Evolutionary conservation across 1,140 invertebrate genomes (phyloP).

Genomic region (Danaus plexippus): DNA sequence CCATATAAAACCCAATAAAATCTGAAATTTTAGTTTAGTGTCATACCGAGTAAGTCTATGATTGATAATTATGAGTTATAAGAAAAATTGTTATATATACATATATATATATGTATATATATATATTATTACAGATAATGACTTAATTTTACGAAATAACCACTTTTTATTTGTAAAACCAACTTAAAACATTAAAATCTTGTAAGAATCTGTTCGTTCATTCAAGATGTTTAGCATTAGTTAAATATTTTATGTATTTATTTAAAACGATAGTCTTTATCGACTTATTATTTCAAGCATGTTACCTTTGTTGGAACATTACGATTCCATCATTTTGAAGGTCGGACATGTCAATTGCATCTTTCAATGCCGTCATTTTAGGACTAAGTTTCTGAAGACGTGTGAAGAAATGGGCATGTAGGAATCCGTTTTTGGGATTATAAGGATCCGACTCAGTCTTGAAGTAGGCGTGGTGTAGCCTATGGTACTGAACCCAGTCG

Average conservation of each 20-base stretch:
- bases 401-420: constrained; percentile 85
- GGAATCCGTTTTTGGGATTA: constrained; percentile 88
- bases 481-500: constrained; percentile 85
- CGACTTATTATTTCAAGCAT: background rate
- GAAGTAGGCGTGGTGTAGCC: constrained; percentile 91
- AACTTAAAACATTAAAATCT: too few species aligned
- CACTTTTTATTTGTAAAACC: too few species aligned
- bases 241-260: too few species aligned
- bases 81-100: too few species aligned
- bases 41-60: too few species aligned
- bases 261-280: constrained; percentile 3
- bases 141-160: too few species aligned
- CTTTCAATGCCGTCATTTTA: constrained; percentile 79
- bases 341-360: constrained; percentile 88
- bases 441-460: constrained; percentile 93
- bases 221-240: too few species aligned
- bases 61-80: too few species aligned
- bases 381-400: constrained; percentile 80
- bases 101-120: too few species aligned
- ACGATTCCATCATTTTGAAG: constrained; percentile 87
- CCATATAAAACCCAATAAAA: constrained; percentile 80
- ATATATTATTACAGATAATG: too few species aligned
- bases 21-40: constrained; percentile 60
- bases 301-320: constrained; percentile 80
- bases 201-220: too few species aligned